Evolutionary conservation across 2,113 vertebrate species (phyloP).

Genomic region (Stegostoma tigrinum): DNA sequence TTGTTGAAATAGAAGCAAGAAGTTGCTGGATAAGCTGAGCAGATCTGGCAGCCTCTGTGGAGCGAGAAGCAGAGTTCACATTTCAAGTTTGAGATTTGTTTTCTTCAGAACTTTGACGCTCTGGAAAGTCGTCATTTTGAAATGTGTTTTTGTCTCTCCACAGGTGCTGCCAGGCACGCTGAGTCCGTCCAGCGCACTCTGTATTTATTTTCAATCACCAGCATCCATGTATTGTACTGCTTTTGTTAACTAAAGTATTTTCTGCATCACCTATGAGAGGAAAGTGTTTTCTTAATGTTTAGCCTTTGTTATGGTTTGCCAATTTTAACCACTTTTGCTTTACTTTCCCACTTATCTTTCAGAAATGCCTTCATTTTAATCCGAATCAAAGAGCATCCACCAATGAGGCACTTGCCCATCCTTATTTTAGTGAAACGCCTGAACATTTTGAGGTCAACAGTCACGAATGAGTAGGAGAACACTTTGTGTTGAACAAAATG

Average conservation of each 20-base stretch:
- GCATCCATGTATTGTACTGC: not conserved
- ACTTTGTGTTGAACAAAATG: not conserved
- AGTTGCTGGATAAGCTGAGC: too few relatives aligned
- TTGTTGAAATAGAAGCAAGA: too few relatives aligned
- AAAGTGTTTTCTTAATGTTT: not conserved
- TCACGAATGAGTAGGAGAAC: not conserved
- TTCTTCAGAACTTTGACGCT: too few relatives aligned
- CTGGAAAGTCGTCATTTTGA: too few relatives aligned
- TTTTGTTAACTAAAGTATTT: not conserved
- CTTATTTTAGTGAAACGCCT: not conserved
- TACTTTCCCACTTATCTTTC: not conserved
- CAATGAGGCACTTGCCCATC: constrained; percentile 24
- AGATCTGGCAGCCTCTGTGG: too few relatives aligned
- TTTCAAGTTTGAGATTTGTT: too few relatives aligned
- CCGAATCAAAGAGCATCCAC: not conserved
- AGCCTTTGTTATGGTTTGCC: not conserved
- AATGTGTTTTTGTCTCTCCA: too few relatives aligned
- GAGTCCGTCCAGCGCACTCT: too few relatives aligned
- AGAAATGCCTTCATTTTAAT: constrained; percentile 3
- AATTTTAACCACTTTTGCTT: not conserved
- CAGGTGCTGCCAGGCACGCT: too few relatives aligned
- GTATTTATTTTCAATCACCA: too few relatives aligned
- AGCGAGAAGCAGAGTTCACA: too few relatives aligned
- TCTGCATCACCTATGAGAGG: not conserved
- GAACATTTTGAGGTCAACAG: not conserved